phyloP scores from a whole-genome alignment of 2,888 invertebrate species.

The Heliconius erato region DNA sequence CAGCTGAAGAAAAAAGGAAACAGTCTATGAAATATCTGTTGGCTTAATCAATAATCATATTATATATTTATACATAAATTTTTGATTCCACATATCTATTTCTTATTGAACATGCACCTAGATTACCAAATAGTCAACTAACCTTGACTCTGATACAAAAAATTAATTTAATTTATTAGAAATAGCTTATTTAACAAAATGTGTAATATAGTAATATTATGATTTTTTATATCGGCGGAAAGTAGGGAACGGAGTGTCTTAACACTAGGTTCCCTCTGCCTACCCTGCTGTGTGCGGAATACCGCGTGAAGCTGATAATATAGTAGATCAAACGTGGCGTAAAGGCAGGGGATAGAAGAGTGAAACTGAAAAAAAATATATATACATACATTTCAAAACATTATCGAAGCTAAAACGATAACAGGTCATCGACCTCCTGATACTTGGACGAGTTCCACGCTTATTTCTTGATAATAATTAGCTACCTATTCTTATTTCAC shows the following conservation, averaged over 20 bases:
- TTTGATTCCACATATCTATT: background rate
- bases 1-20: too few species aligned
- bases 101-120: background rate
- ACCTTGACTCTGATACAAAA: background rate
- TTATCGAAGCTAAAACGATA: conserved; percentile 18
- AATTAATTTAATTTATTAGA: background rate
- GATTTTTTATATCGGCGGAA: too few species aligned
- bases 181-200: background rate
- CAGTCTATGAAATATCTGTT: too few species aligned
- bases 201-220: background rate
- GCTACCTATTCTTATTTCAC: background rate
- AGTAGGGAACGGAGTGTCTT: too few species aligned
- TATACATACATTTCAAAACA: background rate
- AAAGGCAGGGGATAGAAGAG: background rate
- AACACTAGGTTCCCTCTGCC: too few species aligned
- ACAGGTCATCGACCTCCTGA: background rate
- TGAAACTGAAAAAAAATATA: background rate
- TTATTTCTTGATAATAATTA: conserved; percentile 14
- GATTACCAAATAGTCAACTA: background rate
- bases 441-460: conserved; percentile 12
- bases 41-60: background rate
- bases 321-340: too few species aligned
- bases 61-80: background rate
- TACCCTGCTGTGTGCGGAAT: too few species aligned
- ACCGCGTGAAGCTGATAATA: too few species aligned